Percentiles rank a stretch among this genome's conserved stretches.
Conservation (phyloP, 2,888 invertebrate species). For the Apoda limacodes region DNA sequence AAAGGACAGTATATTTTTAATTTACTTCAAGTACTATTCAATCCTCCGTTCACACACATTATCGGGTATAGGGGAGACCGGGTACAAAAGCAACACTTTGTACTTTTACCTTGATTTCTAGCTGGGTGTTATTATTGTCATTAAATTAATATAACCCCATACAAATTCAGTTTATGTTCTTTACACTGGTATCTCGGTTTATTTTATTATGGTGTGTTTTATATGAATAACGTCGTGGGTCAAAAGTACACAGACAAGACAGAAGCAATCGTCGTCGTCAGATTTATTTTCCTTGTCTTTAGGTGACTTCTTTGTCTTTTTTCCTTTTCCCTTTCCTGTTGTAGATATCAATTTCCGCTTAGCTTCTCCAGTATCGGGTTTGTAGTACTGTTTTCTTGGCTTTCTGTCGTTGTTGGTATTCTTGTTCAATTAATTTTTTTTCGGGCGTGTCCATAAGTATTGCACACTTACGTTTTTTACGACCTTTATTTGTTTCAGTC, state of each 20-base stretch:
- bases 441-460: constrained; percentile 15
- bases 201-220: too few species aligned
- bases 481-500: constrained; percentile 12
- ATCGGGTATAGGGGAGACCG: too few species aligned
- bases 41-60: too few species aligned
- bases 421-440: constrained; percentile 19
- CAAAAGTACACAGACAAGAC: constrained; percentile 16
- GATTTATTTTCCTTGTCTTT: constrained; percentile 12
- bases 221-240: constrained; percentile 15
- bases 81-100: too few species aligned
- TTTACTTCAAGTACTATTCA: too few species aligned
- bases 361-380: constrained; percentile 12
- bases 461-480: constrained; percentile 15
- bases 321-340: constrained; percentile 9
- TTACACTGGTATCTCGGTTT: constrained; percentile 11
- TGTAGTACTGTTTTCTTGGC: constrained; percentile 12
- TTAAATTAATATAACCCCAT: constrained; percentile 13
- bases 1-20: too few species aligned
- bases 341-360: constrained; percentile 11
- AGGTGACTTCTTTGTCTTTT: constrained; percentile 10
- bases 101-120: constrained; percentile 12
- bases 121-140: constrained; percentile 12
- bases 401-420: constrained; percentile 17
- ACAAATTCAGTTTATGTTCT: constrained; percentile 16
- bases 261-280: constrained; percentile 10